Conservation (phyloP, 2,888 invertebrate species). For the Mythimna lalbum region DNA sequence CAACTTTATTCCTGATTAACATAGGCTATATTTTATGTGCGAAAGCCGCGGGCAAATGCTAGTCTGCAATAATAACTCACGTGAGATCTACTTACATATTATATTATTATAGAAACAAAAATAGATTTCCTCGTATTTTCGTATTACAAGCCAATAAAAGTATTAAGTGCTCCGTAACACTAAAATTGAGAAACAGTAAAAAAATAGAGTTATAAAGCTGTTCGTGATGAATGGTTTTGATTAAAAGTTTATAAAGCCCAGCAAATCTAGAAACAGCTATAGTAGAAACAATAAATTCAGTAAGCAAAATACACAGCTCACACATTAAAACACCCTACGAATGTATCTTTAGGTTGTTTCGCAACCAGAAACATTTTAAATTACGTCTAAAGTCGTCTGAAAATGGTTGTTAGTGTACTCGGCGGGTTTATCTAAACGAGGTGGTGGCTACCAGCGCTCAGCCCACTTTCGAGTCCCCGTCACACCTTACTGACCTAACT, state of each 20-base stretch:
- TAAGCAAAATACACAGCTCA: constrained; percentile 48
- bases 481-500: constrained; percentile 47
- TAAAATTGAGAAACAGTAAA: constrained; percentile 40
- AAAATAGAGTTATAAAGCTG: constrained; percentile 29
- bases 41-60: no score
- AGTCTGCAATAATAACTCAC: background rate
- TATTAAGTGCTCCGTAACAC: background rate
- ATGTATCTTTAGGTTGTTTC: constrained; percentile 48
- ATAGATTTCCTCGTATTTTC: background rate
- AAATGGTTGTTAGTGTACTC: constrained; percentile 61
- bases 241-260: constrained; percentile 54
- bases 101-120: background rate
- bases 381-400: constrained; percentile 70
- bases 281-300: constrained; percentile 48
- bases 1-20: no score
- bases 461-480: constrained; percentile 34
- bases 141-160: background rate
- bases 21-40: no score
- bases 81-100: background rate
- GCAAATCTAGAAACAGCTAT: constrained; percentile 43
- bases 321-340: constrained; percentile 53
- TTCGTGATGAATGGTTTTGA: constrained; percentile 54
- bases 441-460: constrained; percentile 40
- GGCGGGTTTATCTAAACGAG: constrained; percentile 72
- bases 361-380: constrained; percentile 68